Base-by-base conservation (phyloP, 2,113 vertebrate species). In the Xiphorhynchus elegans region DNA sequence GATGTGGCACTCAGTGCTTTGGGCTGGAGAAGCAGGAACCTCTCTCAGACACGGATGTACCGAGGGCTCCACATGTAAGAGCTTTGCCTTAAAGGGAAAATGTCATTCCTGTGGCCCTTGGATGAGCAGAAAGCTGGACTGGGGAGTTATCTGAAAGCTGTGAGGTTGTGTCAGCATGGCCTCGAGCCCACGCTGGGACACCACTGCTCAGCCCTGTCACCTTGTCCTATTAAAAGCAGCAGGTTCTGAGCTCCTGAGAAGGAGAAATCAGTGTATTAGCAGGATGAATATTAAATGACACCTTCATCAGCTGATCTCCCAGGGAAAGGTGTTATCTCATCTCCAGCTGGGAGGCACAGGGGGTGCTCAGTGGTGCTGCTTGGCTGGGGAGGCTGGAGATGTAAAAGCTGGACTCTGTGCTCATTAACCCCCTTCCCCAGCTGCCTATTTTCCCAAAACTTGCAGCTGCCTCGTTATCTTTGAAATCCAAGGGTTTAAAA, bases 151-250 rank as follows among this genome's bases (percentile, higher is more conserved):
- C 37, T 5, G 1, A 17, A 52, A 21, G 26, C n/a, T 33, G 44
- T 0, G 7, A 73, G 63, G 64, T 6, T 14, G 52, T 6, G 17
- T 15, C 44, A 25, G 56, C 29, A 2, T 3, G 49, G 1, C 25
- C 50, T 21, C 3, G 5, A 76, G 62, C 59, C 64, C 8, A 8
- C 0, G 17, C 49, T 39, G 70, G 42, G 80, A 28, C 42, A 0
- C 7, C 2, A 76, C 58, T 50, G 70, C 63, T 49, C 17, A 6
- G 42, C 33, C 28, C 28, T 17, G 23, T 31, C 60, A 55, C 53
- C 67, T 35, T 3, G 1, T 6, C 42, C 84, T 44, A 1, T 63
- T 49, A 35, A 79, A 74, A 64, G 39, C 85, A 75, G n/a, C 69
- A 31, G 74, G 46, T 1, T 7, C 62, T 19, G 62, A 31, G 73